phyloP scores from a whole-genome alignment of 1,140 invertebrate species.

The Ganaspis sp. region DNA sequence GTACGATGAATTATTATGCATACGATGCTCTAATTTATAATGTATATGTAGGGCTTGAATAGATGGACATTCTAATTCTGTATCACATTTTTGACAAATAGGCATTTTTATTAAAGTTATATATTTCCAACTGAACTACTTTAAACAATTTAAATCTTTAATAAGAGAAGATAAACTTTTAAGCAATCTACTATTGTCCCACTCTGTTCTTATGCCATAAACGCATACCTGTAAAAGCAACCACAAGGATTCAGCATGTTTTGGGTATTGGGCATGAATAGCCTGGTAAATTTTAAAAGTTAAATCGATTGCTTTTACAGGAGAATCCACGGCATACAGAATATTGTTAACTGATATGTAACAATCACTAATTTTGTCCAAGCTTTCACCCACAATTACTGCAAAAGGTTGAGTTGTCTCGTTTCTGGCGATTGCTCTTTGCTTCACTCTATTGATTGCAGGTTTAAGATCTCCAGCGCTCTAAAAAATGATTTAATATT shows the following conservation, averaged over 20 bases:
- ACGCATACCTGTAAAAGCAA: neutral
- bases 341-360: neutral
- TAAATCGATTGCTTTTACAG: neutral
- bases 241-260: neutral
- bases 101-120: neutral
- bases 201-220: neutral
- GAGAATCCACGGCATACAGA: neutral
- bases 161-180: neutral
- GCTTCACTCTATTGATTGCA: neutral
- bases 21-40: neutral
- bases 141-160: neutral
- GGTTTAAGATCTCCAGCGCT: neutral
- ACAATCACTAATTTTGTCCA: neutral
- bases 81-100: neutral
- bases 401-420: neutral
- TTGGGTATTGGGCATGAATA: neutral
- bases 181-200: neutral
- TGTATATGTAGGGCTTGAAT: conserved; percentile 1
- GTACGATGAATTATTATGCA: neutral
- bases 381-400: neutral
- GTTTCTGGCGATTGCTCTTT: neutral
- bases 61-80: neutral
- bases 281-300: neutral
- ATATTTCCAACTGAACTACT: neutral
- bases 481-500: neutral